These are phyloP conservation scores for Amblyteles armatorius DNA, from an alignment of 2,888 invertebrate species.

Conservation along the genomic window DNA sequence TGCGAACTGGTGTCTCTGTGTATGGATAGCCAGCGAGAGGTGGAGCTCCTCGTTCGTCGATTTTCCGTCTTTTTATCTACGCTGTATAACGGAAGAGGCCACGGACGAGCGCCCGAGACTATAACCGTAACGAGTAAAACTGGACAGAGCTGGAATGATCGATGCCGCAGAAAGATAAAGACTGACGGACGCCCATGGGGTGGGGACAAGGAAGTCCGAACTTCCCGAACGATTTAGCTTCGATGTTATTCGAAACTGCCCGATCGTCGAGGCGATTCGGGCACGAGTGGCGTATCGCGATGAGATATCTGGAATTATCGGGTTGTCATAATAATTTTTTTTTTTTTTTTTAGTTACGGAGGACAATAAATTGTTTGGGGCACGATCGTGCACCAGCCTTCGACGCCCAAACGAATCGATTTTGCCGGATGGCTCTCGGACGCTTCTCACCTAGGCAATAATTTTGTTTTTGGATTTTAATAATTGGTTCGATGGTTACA, in stretches of 20 bases:
- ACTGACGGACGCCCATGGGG: conserved; percentile 37
- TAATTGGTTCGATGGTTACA: no score
- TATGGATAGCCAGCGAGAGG: conserved; percentile 4
- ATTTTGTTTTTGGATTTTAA: no score
- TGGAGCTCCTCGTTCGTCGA: conserved; percentile 3
- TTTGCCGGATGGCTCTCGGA: no score
- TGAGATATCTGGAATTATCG: neutral
- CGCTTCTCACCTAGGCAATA: no score
- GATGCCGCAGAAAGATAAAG: conserved; percentile 55
- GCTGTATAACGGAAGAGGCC: conserved; percentile 5
- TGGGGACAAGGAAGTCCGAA: conserved; percentile 11
- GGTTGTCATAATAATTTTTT: neutral
- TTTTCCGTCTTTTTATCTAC: conserved; percentile 15
- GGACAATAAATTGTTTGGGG: no score
- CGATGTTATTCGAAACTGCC: neutral
- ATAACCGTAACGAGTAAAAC: conserved; percentile 57
- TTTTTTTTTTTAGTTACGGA: no score
- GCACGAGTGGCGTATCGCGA: neutral
- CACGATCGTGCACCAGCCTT: no score
- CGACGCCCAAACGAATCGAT: no score
- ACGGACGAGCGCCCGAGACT: conserved; percentile 39
- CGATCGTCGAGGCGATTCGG: conserved; percentile 11
- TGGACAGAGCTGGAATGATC: conserved; percentile 49
- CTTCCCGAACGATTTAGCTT: conserved; percentile 17
- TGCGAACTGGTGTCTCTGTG: conserved; percentile 43